Evolutionary conservation across 2,797 vertebrate species (phyloP).

Genomic region (Chiloscyllium punctatum): DNA sequence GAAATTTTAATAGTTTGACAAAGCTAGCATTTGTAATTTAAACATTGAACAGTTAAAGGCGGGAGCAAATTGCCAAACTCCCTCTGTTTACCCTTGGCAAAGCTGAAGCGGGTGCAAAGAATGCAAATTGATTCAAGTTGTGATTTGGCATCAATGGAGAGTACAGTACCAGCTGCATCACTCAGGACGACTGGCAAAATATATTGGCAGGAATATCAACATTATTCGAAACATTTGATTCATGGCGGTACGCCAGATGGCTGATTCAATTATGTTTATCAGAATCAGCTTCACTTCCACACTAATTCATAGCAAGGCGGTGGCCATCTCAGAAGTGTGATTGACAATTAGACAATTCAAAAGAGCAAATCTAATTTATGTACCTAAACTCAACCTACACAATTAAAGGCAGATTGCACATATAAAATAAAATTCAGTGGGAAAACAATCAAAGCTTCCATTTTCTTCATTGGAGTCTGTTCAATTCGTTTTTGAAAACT

Average conservation of each 20-base stretch:
- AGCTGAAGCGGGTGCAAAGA: neutral
- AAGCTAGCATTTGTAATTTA: neutral
- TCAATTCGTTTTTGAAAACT: neutral
- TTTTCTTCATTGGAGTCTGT: neutral
- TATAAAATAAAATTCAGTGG: neutral
- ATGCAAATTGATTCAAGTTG: constrained; percentile 16
- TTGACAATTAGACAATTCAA: neutral
- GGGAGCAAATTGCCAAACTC: neutral
- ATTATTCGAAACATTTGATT: constrained; percentile 13
- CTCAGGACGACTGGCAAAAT: neutral
- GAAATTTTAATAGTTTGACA: neutral
- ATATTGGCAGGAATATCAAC: neutral
- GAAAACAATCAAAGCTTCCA: neutral
- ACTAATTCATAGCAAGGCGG: neutral
- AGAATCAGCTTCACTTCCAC: neutral
- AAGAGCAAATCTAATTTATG: neutral
- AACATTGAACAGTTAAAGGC: neutral
- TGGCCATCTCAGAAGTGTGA: neutral
- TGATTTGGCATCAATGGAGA: neutral
- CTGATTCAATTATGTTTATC: neutral
- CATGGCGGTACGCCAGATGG: neutral
- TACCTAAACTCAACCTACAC: neutral
- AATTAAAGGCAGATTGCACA: neutral
- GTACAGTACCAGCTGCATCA: neutral
- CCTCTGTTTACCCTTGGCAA: constrained; percentile 8